These are phyloP conservation scores for Schlechtendalia chinensis DNA, from an alignment of 1,140 invertebrate species.

Conservation along the genomic window DNA sequence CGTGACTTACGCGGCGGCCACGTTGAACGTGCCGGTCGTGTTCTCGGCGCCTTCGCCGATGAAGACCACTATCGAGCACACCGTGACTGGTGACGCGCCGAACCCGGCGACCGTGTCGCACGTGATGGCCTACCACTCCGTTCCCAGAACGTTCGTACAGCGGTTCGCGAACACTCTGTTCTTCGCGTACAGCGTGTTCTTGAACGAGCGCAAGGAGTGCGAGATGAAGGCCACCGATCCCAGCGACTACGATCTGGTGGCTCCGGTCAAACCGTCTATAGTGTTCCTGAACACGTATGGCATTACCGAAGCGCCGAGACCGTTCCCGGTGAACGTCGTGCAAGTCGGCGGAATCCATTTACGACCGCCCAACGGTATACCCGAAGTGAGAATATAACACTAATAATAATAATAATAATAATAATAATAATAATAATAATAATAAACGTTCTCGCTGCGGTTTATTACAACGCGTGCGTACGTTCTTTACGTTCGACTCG, in stretches of 20 bases:
- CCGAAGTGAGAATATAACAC: conserved; percentile 56
- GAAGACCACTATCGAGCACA: background rate
- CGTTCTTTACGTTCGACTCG: no score
- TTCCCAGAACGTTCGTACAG: background rate
- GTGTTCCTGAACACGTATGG: conserved; percentile 31
- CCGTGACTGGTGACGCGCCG: background rate
- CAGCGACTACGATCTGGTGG: background rate
- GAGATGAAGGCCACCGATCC: background rate
- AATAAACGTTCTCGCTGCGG: no score
- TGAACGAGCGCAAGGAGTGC: background rate
- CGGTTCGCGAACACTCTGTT: background rate
- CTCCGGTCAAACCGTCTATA: conserved; percentile 5
- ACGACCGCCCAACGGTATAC: conserved; percentile 60
- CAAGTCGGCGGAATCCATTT: conserved; percentile 70
- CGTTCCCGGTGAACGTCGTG: conserved; percentile 63
- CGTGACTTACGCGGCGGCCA: background rate
- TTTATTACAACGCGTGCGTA: no score
- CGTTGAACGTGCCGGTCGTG: background rate
- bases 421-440: no score
- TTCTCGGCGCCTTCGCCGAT: background rate
- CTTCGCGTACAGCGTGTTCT: background rate
- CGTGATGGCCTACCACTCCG: background rate
- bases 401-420: no score
- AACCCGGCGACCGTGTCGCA: background rate
- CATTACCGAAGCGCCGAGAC: conserved; percentile 54